Conservation (phyloP, 2,888 invertebrate genomes). For the Agonum fuliginosum region DNA sequence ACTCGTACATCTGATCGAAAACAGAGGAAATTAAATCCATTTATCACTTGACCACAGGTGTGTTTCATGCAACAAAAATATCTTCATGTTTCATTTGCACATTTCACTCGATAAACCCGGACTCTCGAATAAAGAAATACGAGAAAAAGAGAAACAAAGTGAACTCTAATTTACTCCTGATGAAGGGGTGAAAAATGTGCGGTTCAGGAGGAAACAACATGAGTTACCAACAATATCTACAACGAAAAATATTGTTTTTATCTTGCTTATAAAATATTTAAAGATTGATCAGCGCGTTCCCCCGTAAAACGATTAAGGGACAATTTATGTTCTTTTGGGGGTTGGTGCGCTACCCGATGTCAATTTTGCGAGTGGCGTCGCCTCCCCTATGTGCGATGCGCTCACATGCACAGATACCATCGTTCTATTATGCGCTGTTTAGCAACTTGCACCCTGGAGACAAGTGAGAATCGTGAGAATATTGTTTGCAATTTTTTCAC, state of each 20-base stretch:
- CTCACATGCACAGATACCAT: conserved; percentile 53
- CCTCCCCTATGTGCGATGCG: not conserved
- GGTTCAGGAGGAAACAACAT: not conserved
- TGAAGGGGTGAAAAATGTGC: not conserved
- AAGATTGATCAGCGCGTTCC: conserved; percentile 28
- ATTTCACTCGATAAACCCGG: no score
- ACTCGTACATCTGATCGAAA: no score
- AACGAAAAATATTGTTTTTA: not conserved
- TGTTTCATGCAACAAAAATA: no score
- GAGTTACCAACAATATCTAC: not conserved
- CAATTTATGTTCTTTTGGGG: conserved; percentile 38
- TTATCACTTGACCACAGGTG: no score
- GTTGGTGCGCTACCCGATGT: conserved; percentile 28
- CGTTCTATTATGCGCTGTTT: conserved; percentile 65
- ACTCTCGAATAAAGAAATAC: no score
- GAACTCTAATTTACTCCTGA: no score
- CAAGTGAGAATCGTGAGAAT: conserved; percentile 51
- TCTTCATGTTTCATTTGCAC: no score
- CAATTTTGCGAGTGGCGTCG: conserved; percentile 33
- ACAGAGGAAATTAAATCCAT: no score
- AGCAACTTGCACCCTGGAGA: conserved; percentile 65
- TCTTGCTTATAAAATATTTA: conserved; percentile 13
- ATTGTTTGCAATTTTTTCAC: conserved; percentile 25
- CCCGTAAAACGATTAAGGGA: conserved; percentile 44
- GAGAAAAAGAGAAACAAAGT: no score